Evolutionary conservation across 2,797 vertebrate species (phyloP), one percentile per base, ranked within the genome.

Genomic region (Menidia menidia): DNA sequence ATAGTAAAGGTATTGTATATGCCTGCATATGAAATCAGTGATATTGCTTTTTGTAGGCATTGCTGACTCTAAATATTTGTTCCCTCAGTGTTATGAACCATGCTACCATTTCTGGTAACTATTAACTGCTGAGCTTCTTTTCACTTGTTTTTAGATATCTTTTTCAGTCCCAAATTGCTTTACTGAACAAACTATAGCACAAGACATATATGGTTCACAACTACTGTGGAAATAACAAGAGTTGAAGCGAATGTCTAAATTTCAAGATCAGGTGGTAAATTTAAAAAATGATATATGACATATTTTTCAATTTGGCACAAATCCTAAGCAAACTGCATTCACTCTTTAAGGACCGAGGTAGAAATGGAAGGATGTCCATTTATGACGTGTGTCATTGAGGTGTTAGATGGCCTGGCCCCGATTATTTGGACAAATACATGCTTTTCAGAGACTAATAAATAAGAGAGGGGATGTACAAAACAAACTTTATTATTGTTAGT

Each of bases 1-100:
- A 84, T 93, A 90, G 88, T 92, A 84, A 90, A 87, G 90, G 83
- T 93, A 90, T 93, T 91, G 89, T 91, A 88, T 88, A 91, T 93
- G 92, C 93, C 93, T 93, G 92, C 90, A 88, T 90, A 90, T 92
- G 73, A 93, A 92, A 90, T 87, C 82, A 82, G 89, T 90, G 86
- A 83, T 91, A 86, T 92, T 92, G 84, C 87, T 90, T 91, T 91
- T 90, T 88, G 75, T 89, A 87, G 84, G 87, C 92, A 89, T 90
- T 91, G 81, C 88, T 90, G 82, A 86, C 82, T 88, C 86, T 89
- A 83, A 88, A 90, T 90, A 87, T 89, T 76, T 89, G 87, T 92
- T 93, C 78, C 89, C 87, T 90, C 86, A 75, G 71, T 90, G 79
- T 79, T 91, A 83, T 88, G 72, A 91, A 85, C 87, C 83, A 87